Evolutionary conservation across 2,888 invertebrate genomes (phyloP), one percentile per base, ranked within the genome.

Genomic region (Hartigia nigra): DNA sequence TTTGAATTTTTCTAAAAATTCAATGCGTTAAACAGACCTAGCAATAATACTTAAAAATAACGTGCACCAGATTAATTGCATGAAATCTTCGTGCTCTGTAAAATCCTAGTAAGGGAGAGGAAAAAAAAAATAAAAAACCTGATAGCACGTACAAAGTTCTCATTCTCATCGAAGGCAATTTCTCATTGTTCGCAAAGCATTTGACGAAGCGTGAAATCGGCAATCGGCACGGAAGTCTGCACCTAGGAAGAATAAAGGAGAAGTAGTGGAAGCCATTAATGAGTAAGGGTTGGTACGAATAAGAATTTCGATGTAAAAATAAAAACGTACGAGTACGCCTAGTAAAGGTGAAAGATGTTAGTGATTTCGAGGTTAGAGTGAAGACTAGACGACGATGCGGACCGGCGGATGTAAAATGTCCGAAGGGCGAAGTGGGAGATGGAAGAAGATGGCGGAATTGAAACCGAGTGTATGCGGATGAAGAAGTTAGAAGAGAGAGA

Each of bases 401-500:
- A 23, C 9, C 55, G 2, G 55, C 23, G 23, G 23, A 23, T 55
- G 9, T 2, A 55, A 55, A 23, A 23, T 9, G 5, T 14, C 9
- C 5, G 23, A 55, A 23, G 2, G 14, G 2, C 5, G 55, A 55
- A 23, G 23, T 14, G 23, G 5, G 55, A 9, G 55, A 39, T 39
- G 39, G 39, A 23, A 5, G 39, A 23, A 39, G 23, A 55, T 23
- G 55, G 55, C 55, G 55, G 55, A 55, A 55, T 55, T 55, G 23
- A 55, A 55, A 55, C 23, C 23, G 55, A 23, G 55, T 23, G 55
- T 55, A 55, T 23, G 55, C 9, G 9, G 9, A 23, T 55, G 55
- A 55, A 55, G 79, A 74, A 78, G 32, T 70, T 76, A 77, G 76
- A 70, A 79, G 80, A 80, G 31, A 35, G 80, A 80, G 74, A 81